A percentile compares a stretch with the other conserved stretches of the same genome.
These are phyloP conservation scores for Meandrina meandrites DNA, from an alignment of 92 coral and sea anemone genomes.

Conservation along the genomic window DNA sequence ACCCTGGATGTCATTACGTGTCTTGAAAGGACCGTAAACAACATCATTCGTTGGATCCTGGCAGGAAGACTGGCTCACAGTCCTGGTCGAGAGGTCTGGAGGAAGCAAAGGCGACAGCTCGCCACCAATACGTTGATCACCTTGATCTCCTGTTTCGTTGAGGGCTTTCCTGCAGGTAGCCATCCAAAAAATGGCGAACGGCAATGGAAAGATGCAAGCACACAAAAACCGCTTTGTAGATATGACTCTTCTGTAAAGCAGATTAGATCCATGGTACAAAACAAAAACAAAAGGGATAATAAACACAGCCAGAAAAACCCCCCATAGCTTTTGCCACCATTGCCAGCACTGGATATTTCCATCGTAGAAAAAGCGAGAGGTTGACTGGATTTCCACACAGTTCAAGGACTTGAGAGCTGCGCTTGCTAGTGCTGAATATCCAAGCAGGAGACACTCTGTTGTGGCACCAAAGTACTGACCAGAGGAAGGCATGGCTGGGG, in stretches of 20 bases:
- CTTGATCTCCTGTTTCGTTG: neutral
- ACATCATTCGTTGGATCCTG: constrained; percentile 10
- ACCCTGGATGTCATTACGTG: neutral
- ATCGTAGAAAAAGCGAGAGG: constrained; percentile 57
- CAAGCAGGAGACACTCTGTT: constrained; percentile 74
- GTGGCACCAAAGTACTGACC: constrained; percentile 81
- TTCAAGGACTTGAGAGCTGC: constrained; percentile 55
- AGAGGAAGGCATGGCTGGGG: constrained; percentile 37
- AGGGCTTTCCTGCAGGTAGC: neutral
- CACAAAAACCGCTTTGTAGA: constrained; percentile 14
- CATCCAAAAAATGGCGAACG: constrained; percentile 8
- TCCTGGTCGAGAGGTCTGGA: neutral
- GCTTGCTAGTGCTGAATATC: constrained; percentile 65
- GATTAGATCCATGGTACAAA: constrained; percentile 62
- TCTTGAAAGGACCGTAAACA: constrained; percentile 50
- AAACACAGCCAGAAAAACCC: constrained; percentile 46
- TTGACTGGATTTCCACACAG: constrained; percentile 59
- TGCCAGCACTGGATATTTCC: constrained; percentile 68
- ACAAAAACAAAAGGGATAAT: constrained; percentile 65
- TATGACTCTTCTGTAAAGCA: constrained; percentile 55
- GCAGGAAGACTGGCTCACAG: neutral
- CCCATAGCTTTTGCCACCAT: constrained; percentile 72
- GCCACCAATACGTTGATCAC: neutral
- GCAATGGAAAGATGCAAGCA: constrained; percentile 13
- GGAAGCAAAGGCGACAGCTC: constrained; percentile 7